phyloP scores from a whole-genome alignment of 1,140 invertebrate genomes.

The Adelges cooleyi region DNA sequence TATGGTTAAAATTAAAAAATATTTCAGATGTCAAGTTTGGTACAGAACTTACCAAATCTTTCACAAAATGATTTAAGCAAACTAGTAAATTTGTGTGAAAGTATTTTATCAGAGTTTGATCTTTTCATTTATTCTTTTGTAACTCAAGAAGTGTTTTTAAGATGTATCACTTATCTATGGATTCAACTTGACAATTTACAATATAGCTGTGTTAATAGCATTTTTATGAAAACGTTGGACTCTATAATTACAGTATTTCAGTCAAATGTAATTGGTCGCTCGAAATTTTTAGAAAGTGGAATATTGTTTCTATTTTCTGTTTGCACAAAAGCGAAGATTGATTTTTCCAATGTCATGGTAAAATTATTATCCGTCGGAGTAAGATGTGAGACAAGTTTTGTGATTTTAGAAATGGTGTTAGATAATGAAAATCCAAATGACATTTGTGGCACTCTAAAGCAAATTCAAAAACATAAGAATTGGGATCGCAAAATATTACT shows the following conservation, averaged over 20 bases:
- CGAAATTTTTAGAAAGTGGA: conserved; percentile 22
- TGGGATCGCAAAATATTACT: background rate
- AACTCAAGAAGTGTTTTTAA: conserved; percentile 3
- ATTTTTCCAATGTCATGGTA: background rate
- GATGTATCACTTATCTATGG: conserved; percentile 17
- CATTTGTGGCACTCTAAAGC: background rate
- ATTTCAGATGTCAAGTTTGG: conserved; percentile 11
- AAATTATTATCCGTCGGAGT: background rate
- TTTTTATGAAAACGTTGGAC: background rate
- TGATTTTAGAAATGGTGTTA: background rate
- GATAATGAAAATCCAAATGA: background rate
- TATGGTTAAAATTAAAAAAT: too few species aligned
- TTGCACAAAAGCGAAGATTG: background rate
- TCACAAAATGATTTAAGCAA: background rate
- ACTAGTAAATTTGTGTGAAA: background rate
- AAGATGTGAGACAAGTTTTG: background rate
- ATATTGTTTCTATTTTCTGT: conserved; percentile 16
- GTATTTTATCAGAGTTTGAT: background rate
- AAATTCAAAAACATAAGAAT: conserved; percentile 2
- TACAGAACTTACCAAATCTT: conserved; percentile 4
- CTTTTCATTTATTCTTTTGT: background rate
- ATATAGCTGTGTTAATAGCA: background rate
- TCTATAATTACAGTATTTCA: background rate
- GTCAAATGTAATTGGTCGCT: background rate
- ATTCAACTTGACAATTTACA: background rate